Evolutionary conservation across 2,113 vertebrate species (phyloP), one percentile per base, ranked within the genome.

Genomic region (Arothron firmamentum): DNA sequence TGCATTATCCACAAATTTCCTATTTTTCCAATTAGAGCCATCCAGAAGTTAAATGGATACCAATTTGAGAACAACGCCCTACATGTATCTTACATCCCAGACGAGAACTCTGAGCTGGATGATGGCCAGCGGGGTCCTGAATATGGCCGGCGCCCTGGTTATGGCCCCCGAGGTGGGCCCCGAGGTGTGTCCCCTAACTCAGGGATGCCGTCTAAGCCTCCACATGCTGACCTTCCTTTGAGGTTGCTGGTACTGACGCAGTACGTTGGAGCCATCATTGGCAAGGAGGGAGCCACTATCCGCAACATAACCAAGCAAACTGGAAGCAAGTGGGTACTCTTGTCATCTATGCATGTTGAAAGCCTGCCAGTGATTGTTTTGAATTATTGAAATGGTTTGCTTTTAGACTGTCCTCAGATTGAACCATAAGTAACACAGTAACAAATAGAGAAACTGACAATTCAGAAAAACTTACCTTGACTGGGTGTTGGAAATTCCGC

Each of bases 221-320:
- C 93, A 60, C 94, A 95, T 0, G 90, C 92, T 2, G 95, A 98
- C 66, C 94, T 98, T 69, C 95, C 95, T 0, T 91, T 98, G 43
- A 88, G 95, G 7, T 92, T 98, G 65, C 92, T 98, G 70, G 95
- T 98, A n/a, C 94, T 94, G 72, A 98, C 95, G 0, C 95, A 98
- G 82, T 97, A 94, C 0, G 95, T 98, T 38, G 95, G 95, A 0
- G 95, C 95, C 79, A 97, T 98, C 85, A 98, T 98, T 0, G 95
- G 95, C 80, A 98, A 98, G 74, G 96, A 98, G 67, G 95, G 95
- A 0, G 94, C 95, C 84, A 98, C 95, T 81, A 98, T 98, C 65
- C 89, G 95, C 41, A 96, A 96, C 81, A 98, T 97, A 88, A 98
- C 96, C 54, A 97, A 98, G 70, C 95, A 98, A 85, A 98, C 95